Evolutionary conservation across 2,888 invertebrate genomes (phyloP).

Genomic region (Cheilosia soror): DNA sequence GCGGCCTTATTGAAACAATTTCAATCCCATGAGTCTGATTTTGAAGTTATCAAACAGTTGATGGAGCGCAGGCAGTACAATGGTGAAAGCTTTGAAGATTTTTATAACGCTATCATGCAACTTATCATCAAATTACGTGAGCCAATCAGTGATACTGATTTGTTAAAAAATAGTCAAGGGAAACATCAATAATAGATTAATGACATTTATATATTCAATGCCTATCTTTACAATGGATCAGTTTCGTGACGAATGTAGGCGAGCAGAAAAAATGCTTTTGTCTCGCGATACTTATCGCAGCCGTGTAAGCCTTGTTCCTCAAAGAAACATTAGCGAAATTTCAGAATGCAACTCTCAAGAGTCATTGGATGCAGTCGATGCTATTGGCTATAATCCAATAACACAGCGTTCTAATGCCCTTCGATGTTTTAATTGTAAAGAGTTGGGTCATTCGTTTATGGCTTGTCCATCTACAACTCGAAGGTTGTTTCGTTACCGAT

Average conservation of each 20-base stretch:
- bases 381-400: neutral
- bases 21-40: neutral
- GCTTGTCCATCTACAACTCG: conserved; percentile 10
- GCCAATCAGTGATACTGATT: conserved; percentile 2
- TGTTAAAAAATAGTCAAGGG: conserved; percentile 7
- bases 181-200: neutral
- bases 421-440: conserved; percentile 6
- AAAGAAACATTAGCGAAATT: neutral
- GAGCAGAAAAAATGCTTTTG: neutral
- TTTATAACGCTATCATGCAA: conserved; percentile 3
- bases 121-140: conserved; percentile 11
- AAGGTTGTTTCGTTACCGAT: conserved; percentile 15
- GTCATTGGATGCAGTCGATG: neutral
- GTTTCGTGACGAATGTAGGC: neutral
- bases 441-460: conserved; percentile 7
- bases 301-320: neutral
- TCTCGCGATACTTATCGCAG: neutral
- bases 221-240: conserved; percentile 6
- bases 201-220: conserved; percentile 3
- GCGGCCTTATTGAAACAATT: neutral
- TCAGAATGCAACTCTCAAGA: no score
- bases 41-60: conserved; percentile 18
- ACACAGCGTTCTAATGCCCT: neutral
- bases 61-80: conserved; percentile 6
- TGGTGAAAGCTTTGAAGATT: conserved; percentile 13